Conservation (phyloP, 1,140 invertebrate genomes). For the Tribolium castaneum region DNA sequence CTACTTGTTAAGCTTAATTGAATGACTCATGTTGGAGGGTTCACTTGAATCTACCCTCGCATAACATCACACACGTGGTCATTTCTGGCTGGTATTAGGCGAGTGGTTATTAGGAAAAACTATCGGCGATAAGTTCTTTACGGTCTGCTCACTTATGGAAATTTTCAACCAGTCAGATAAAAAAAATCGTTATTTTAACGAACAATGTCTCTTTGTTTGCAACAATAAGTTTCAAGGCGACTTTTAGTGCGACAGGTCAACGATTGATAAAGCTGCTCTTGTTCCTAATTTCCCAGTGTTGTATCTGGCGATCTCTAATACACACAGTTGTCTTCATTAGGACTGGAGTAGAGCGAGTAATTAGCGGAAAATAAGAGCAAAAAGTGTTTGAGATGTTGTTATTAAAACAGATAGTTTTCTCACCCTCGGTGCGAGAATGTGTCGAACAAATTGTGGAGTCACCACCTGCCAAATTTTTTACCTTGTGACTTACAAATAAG, state of each 20-base stretch:
- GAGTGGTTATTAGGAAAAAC: neutral
- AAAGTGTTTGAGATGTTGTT: too few species aligned
- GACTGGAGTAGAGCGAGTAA: too few species aligned
- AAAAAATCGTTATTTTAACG: constrained; percentile 29
- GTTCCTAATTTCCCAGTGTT: too few species aligned
- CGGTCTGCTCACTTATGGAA: neutral
- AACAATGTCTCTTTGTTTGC: constrained; percentile 6
- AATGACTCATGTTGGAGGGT: constrained; percentile 48
- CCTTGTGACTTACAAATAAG: neutral
- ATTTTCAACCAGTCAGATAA: constrained; percentile 3
- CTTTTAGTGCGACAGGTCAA: neutral
- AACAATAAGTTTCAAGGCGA: neutral
- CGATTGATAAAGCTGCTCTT: neutral
- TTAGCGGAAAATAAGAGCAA: too few species aligned
- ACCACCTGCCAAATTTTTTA: constrained; percentile 6
- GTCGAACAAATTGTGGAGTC: neutral
- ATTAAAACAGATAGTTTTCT: neutral
- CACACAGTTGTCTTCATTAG: too few species aligned
- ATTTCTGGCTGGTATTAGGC: constrained; percentile 7
- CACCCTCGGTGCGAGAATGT: neutral
- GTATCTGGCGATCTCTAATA: too few species aligned
- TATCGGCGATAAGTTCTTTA: constrained; percentile 1
- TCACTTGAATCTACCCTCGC: constrained; percentile 44
- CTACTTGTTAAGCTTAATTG: constrained; percentile 50
- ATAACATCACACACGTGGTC: constrained; percentile 48